Evolutionary conservation across 1,140 invertebrate genomes (phyloP).

Genomic region (Carposina sasakii): DNA sequence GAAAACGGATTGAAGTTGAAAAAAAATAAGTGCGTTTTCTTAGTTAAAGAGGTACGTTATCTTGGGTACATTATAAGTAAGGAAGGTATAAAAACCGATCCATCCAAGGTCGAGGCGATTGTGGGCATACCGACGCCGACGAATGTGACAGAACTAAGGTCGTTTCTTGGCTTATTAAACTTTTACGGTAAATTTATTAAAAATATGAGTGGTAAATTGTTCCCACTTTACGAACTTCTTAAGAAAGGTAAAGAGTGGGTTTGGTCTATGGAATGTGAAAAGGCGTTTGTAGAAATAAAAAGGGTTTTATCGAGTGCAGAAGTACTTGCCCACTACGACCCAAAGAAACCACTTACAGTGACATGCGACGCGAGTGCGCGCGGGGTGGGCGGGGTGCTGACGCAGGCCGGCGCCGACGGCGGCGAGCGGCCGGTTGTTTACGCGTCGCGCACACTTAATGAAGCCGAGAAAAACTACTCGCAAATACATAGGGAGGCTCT

Average conservation of each 20-base stretch:
- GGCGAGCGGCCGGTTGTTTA: not conserved
- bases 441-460: not conserved
- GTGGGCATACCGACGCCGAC: constrained; percentile 23
- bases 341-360: not conserved
- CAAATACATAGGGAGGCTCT: not conserved
- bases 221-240: constrained; percentile 37
- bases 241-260: constrained; percentile 21
- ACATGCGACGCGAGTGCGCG: constrained; percentile 1
- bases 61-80: constrained; percentile 42
- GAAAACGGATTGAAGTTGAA: not conserved
- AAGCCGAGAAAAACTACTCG: not conserved
- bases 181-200: constrained; percentile 45
- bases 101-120: constrained; percentile 38
- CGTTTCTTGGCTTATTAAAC: constrained; percentile 48
- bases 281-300: constrained; percentile 1
- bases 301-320: not conserved
- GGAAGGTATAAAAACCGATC: constrained; percentile 32
- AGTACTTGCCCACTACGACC: not conserved
- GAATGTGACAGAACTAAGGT: constrained; percentile 30
- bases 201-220: constrained; percentile 23
- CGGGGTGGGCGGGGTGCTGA: constrained; percentile 7
- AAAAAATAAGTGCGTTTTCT: constrained; percentile 17
- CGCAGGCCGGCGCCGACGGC: not conserved
- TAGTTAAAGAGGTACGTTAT: constrained; percentile 23
- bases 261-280: constrained; percentile 6